These are phyloP conservation scores for Eurosta solidaginis DNA, from an alignment of 1,140 invertebrate species.

Conservation along the genomic window DNA sequence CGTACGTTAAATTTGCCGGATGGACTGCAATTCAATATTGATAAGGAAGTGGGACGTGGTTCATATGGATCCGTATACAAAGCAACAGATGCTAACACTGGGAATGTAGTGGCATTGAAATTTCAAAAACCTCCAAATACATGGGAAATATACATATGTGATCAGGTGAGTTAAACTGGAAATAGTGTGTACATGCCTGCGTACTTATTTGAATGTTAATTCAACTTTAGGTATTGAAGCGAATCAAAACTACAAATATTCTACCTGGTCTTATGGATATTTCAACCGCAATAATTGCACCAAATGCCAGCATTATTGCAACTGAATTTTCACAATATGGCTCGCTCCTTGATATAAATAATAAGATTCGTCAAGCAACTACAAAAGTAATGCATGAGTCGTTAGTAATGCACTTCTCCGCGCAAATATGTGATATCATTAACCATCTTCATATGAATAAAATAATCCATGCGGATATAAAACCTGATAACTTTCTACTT, in stretches of 20 bases:
- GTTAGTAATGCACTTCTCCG: conserved; percentile 80
- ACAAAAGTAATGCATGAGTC: conserved; percentile 73
- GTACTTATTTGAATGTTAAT: not conserved
- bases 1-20: conserved; percentile 64
- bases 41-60: conserved; percentile 77
- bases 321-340: conserved; percentile 80
- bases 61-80: conserved; percentile 76
- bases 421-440: conserved; percentile 88
- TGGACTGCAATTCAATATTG: conserved; percentile 66
- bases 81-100: conserved; percentile 60
- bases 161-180: conserved; percentile 66
- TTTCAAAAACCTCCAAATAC: conserved; percentile 78
- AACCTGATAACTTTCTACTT: conserved; percentile 95
- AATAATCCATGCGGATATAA: conserved; percentile 96
- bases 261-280: conserved; percentile 73
- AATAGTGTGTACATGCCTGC: conserved; percentile 39
- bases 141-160: conserved; percentile 83
- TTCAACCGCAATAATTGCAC: conserved; percentile 70
- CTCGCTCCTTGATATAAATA: conserved; percentile 78
- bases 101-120: conserved; percentile 72
- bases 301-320: conserved; percentile 79
- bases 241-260: conserved; percentile 44
- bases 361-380: conserved; percentile 71
- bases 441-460: conserved; percentile 85
- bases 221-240: conserved; percentile 45